Base-by-base conservation (phyloP, 2,797 vertebrate genomes). In the Sebastes baramenuke region DNA sequence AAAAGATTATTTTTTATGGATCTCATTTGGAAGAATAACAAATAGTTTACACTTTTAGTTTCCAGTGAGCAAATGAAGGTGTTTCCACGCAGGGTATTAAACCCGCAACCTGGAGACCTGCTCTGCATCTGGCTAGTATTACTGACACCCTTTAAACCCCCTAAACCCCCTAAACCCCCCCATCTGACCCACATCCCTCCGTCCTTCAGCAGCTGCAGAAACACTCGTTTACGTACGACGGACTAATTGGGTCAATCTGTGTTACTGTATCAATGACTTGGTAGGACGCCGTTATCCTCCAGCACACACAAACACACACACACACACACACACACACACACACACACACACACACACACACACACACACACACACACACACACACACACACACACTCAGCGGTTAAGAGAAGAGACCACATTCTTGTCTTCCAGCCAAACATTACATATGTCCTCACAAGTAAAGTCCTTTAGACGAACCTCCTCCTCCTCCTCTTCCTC, bases 401-500 rank as follows among this genome's bases (percentile, higher is more conserved):
- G 13, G 38, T 42, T 42, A 42, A 42, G 38, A 61, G 64, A 68
- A 34, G 52, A 87, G 75, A 54, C 66, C 54, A 65, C 81, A 88
- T 89, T 89, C 86, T 88, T 93, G 92, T 89, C 22, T 27, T n/a
- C 0, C 46, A 52, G 84, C 92, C 90, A 93, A 89, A 85, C 83
- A 87, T 91, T 80, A 92, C 88, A 92, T 76, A 64, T 83, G 85
- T 86, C 70, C 85, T 87, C 84, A 75, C 62, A 59, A 71, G 61
- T 72, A 38, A 34, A 54, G 52, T 67, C 65, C 64, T 67, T 29
- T 14, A 38, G 8, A 12, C 25, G 6, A 62, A 54, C 66, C 68
- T 59, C 75, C 32, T 67, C 14, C 42, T 20, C 42, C 6, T 46
- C 16, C 7, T 49, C 42, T 20, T 18, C 42, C 7, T 18, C 42